These are phyloP conservation scores for Elachura formosa DNA, from an alignment of 2,113 vertebrate genomes.

Conservation along the genomic window DNA sequence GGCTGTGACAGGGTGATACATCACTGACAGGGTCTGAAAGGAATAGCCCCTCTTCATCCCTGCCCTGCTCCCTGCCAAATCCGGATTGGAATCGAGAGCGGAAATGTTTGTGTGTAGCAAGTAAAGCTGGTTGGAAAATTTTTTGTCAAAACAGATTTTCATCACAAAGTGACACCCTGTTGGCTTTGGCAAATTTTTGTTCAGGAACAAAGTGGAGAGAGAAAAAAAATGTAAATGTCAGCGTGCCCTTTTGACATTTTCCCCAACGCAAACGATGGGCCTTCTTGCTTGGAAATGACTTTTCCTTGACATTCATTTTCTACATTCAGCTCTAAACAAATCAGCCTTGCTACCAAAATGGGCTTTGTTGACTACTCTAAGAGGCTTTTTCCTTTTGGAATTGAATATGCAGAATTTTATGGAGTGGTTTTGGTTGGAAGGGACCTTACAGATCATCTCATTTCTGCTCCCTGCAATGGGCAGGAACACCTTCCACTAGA, in stretches of 20 bases:
- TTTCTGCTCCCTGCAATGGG: not conserved
- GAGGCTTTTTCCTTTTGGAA: not conserved
- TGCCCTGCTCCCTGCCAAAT: not conserved
- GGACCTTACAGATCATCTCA: accelerated
- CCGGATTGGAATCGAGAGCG: not conserved
- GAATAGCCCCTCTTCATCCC: not conserved
- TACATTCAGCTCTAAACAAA: slow-evolving; percentile 37
- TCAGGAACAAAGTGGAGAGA: slow-evolving; percentile 39
- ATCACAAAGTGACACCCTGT: slow-evolving; percentile 36
- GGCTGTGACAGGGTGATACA: not conserved
- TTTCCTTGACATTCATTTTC: slow-evolving; percentile 63
- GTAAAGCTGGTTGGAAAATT: slow-evolving; percentile 7
- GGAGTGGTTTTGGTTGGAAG: not conserved
- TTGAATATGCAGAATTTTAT: not conserved
- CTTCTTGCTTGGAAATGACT: slow-evolving; percentile 34
- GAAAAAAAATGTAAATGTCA: slow-evolving; percentile 55
- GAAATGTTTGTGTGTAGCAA: slow-evolving; percentile 22
- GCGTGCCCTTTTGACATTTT: slow-evolving; percentile 60
- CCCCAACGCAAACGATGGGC: slow-evolving; percentile 24
- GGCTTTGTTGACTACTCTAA: not conserved
- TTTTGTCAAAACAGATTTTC: slow-evolving; percentile 51
- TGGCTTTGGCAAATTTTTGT: slow-evolving; percentile 57
- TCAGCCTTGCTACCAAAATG: slow-evolving; percentile 10
- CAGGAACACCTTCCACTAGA: not conserved
- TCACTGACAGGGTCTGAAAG: not conserved